These are phyloP conservation scores for Corythornis vintsioides DNA, from an alignment of 2,113 vertebrate genomes.

Conservation along the genomic window DNA sequence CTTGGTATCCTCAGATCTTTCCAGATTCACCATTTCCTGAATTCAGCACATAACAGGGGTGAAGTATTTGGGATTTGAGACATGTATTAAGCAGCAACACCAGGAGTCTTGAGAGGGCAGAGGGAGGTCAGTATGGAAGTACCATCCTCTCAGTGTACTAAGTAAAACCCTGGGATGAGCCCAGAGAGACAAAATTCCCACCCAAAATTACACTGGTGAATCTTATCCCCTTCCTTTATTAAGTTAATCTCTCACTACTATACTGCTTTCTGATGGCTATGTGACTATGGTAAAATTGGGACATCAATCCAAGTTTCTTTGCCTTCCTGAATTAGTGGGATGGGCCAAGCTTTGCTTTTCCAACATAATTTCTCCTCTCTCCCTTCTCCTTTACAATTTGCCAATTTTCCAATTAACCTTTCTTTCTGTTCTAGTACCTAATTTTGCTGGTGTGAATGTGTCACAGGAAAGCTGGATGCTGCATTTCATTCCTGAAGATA, in stretches of 20 bases:
- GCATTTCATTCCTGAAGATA: neutral
- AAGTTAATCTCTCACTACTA: neutral
- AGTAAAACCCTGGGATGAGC: neutral
- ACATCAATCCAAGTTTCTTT: neutral
- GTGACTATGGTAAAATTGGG: neutral
- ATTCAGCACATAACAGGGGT: neutral
- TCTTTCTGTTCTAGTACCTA: neutral
- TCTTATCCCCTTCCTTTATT: neutral
- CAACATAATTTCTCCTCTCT: neutral
- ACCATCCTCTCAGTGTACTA: neutral
- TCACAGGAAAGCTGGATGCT: neutral
- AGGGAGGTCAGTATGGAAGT: neutral
- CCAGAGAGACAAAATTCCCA: neutral
- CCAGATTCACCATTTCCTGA: neutral
- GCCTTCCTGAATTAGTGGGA: neutral
- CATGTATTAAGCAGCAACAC: neutral
- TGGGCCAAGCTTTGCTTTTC: neutral
- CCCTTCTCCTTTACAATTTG: neutral
- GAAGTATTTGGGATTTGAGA: neutral
- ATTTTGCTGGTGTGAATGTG: neutral
- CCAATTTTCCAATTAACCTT: neutral
- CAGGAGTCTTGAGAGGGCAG: neutral
- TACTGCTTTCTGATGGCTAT: neutral
- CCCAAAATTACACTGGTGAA: neutral
- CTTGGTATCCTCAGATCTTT: neutral